Conservation (phyloP, 2,797 vertebrate species). For the Brachymystax lenok region DNA sequence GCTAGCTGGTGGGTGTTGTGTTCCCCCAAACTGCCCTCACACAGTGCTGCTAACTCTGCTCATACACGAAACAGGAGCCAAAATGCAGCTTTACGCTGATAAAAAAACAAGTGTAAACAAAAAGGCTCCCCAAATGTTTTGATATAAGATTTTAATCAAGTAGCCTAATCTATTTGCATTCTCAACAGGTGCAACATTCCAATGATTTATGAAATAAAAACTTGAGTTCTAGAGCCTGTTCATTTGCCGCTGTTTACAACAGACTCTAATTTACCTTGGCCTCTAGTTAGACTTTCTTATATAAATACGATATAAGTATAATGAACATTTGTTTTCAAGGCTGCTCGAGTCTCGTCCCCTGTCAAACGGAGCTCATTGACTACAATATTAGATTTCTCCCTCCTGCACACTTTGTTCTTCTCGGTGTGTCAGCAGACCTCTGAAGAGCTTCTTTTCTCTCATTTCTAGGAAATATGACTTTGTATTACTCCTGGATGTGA, state of each 20-base stretch:
- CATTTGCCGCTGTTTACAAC: constrained; percentile 52
- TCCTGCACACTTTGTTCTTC: constrained; percentile 39
- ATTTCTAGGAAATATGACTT: constrained; percentile 29
- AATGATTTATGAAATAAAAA: constrained; percentile 61
- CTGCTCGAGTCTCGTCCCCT: constrained; percentile 43
- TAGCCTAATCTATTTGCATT: constrained; percentile 47
- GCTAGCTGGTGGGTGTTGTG: constrained; percentile 65
- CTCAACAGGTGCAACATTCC: constrained; percentile 61
- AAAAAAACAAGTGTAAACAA: constrained; percentile 31
- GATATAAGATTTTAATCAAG: constrained; percentile 60
- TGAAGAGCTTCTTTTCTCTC: constrained; percentile 34
- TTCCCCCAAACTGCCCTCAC: constrained; percentile 38
- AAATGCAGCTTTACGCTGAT: constrained; percentile 31
- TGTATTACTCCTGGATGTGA: constrained; percentile 45
- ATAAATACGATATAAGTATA: constrained; percentile 68
- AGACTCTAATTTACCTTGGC: constrained; percentile 64
- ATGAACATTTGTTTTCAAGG: constrained; percentile 59
- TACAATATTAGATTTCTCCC: constrained; percentile 49
- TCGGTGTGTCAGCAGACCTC: constrained; percentile 36
- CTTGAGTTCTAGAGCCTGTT: constrained; percentile 50
- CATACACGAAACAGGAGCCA: constrained; percentile 40
- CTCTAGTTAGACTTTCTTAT: constrained; percentile 65
- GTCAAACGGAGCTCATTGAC: constrained; percentile 55
- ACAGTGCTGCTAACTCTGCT: constrained; percentile 32
- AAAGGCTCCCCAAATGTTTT: constrained; percentile 45